Evolutionary conservation across 2,113 vertebrate genomes (phyloP).

Genomic region (Corythornis madagascariensis): DNA sequence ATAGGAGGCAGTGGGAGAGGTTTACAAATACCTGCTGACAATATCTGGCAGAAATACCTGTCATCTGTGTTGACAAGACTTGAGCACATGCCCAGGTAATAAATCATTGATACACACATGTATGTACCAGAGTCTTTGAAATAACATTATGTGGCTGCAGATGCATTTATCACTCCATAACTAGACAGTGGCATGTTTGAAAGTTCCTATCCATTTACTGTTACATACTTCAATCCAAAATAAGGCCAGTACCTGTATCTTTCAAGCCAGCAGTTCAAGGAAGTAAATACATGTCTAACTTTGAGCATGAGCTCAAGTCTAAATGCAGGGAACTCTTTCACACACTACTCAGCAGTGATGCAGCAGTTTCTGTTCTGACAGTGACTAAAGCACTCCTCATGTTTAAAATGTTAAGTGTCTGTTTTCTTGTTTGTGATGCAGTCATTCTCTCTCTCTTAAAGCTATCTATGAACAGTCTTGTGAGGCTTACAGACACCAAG

Average conservation of each 20-base stretch:
- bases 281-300: background rate
- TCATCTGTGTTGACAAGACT: background rate
- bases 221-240: background rate
- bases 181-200: background rate
- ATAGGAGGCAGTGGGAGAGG: background rate
- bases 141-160: background rate
- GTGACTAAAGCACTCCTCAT: background rate
- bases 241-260: background rate
- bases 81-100: background rate
- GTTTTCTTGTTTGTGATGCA: background rate
- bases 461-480: conserved; percentile 93
- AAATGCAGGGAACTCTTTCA: background rate
- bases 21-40: background rate
- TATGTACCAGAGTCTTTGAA: background rate
- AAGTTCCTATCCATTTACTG: background rate
- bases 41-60: background rate
- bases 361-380: background rate
- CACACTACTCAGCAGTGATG: background rate
- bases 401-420: background rate
- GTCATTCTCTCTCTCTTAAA: conserved; percentile 59
- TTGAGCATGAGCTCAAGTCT: background rate
- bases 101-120: background rate
- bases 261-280: background rate
- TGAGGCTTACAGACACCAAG: conserved; percentile 90
- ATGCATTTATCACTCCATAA: background rate